A percentile compares a stretch with the other conserved stretches of the same genome.
Conservation (phyloP, 2,113 vertebrate genomes). For the Siniperca chuatsi region DNA sequence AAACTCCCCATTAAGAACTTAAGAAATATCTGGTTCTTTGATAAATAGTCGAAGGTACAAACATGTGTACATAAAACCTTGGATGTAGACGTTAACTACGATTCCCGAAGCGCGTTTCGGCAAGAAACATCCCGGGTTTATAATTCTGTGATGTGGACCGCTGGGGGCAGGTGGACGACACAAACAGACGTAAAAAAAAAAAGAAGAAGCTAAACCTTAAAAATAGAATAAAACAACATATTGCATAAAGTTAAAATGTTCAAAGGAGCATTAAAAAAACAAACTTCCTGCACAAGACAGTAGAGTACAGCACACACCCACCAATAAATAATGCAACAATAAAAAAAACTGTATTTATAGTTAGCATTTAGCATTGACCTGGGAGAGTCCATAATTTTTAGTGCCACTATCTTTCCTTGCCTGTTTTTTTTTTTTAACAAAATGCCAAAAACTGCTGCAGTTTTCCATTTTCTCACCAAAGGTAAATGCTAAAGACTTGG, state of each 20-base stretch:
- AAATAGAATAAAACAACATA: neutral
- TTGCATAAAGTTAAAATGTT: neutral
- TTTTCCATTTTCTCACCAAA: no score
- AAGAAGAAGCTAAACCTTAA: no score
- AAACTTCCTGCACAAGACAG: neutral
- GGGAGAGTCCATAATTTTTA: neutral
- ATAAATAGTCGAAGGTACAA: no score
- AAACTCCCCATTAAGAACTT: no score
- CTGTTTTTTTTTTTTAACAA: neutral
- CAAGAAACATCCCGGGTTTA: no score
- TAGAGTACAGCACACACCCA: neutral
- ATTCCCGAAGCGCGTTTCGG: no score
- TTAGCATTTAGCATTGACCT: neutral
- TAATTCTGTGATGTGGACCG: no score
- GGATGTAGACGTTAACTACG: no score
- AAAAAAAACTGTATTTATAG: neutral
- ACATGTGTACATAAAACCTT: no score
- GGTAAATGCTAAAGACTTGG: neutral
- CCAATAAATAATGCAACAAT: constrained; percentile 1
- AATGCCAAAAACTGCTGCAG: no score
- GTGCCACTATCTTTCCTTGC: neutral
- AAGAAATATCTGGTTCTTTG: neutral
- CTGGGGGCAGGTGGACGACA: neutral
- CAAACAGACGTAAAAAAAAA: neutral
- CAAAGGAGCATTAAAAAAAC: neutral